A percentile compares a stretch with the other conserved stretches of the same genome.
phyloP scores from a whole-genome alignment of 2,888 invertebrate genomes.

The Lasioglossum oenotherae region DNA sequence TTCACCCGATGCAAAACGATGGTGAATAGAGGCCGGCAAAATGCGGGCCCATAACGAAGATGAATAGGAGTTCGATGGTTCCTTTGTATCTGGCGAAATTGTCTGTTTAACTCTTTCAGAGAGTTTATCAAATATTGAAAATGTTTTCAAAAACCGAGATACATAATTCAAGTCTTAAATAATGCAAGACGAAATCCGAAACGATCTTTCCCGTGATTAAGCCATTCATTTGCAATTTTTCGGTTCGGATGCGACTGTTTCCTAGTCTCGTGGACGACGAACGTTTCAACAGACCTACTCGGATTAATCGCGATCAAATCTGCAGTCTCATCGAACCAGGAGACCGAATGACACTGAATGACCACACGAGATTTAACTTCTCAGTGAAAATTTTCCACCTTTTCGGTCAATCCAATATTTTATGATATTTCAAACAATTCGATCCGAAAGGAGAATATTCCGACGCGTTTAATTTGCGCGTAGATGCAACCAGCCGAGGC shows the following conservation, averaged over 20 bases:
- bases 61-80: background rate
- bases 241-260: background rate
- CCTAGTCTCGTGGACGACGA: no score
- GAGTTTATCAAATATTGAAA: background rate
- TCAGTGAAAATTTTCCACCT: no score
- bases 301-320: no score
- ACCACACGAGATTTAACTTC: no score
- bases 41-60: constrained; percentile 1
- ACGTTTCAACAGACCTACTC: no score
- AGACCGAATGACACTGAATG: no score
- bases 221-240: background rate
- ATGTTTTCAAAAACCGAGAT: background rate
- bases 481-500: background rate
- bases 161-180: background rate
- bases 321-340: no score
- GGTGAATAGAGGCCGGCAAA: background rate
- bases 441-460: background rate
- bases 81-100: background rate
- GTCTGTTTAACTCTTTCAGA: background rate
- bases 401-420: background rate
- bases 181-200: background rate
- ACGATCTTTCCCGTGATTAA: background rate
- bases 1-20: background rate
- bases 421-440: background rate
- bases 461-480: background rate